phyloP scores from a whole-genome alignment of 2,797 vertebrate species.

The Parauchenoglanis ngamensis region DNA sequence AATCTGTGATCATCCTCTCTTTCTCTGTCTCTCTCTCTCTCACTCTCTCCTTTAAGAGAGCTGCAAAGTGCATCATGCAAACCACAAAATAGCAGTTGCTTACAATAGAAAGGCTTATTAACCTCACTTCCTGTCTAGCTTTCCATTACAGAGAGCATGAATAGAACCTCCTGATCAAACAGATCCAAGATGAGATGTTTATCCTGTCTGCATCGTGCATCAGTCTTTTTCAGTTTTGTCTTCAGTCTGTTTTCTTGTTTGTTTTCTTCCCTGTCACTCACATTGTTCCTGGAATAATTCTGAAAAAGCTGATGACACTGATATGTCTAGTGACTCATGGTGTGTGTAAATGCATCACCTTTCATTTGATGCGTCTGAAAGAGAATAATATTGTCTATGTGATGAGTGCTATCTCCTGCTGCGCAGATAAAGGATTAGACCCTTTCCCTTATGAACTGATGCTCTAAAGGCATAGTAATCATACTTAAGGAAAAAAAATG shows the following conservation, averaged over 20 bases:
- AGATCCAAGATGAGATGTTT: background rate
- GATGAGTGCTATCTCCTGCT: background rate
- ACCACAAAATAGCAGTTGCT: conserved; percentile 6
- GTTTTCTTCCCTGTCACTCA: conserved; percentile 8
- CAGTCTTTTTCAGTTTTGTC: conserved; percentile 7
- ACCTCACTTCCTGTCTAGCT: conserved; percentile 15
- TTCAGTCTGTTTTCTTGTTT: conserved; percentile 11
- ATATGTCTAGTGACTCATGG: conserved; percentile 9
- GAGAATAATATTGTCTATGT: background rate
- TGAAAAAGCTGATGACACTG: conserved; percentile 4
- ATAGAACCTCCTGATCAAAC: background rate
- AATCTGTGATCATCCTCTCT: conserved; percentile 22
- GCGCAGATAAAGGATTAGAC: background rate
- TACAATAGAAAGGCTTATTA: background rate
- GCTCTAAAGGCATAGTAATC: background rate
- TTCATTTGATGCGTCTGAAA: background rate
- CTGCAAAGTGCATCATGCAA: conserved; percentile 12
- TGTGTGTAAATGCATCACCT: background rate
- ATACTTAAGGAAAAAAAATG: background rate
- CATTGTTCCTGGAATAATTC: background rate
- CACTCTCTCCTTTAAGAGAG: background rate
- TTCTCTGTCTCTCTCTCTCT: background rate
- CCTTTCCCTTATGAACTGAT: background rate
- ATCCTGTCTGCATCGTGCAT: background rate
- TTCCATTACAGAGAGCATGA: background rate